These are phyloP conservation scores for Phortica magna DNA, from an alignment of 2,888 invertebrate species.

Conservation along the genomic window DNA sequence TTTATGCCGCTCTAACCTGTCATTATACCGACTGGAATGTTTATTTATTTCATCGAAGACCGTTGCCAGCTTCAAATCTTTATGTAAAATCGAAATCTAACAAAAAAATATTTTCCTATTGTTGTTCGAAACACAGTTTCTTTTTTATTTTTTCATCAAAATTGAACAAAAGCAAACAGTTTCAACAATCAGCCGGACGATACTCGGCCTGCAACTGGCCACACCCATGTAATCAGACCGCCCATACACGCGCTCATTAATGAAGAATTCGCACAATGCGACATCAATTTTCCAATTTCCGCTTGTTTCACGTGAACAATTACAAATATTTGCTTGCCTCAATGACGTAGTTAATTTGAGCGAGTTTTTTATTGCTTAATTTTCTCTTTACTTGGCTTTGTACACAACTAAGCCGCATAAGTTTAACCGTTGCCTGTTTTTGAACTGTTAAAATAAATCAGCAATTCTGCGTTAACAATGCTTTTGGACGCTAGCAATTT, in stretches of 20 bases:
- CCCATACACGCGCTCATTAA: constrained; percentile 15
- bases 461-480: neutral
- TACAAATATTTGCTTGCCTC: constrained; percentile 51
- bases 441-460: neutral
- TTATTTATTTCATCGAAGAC: no score
- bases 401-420: neutral
- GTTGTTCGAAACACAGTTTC: neutral
- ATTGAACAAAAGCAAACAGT: neutral
- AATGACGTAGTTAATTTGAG: constrained; percentile 62
- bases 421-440: neutral
- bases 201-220: neutral
- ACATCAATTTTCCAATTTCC: constrained; percentile 66
- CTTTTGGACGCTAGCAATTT: neutral
- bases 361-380: neutral
- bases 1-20: no score
- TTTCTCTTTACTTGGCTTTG: neutral
- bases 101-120: neutral
- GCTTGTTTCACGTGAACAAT: constrained; percentile 65
- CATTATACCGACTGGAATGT: no score
- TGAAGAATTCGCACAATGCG: constrained; percentile 52
- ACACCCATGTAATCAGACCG: neutral
- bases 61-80: no score
- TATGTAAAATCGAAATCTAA: neutral
- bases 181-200: neutral
- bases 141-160: neutral